Conservation (phyloP, 2,113 vertebrate genomes). For the Onychorhynchus coronatus region DNA sequence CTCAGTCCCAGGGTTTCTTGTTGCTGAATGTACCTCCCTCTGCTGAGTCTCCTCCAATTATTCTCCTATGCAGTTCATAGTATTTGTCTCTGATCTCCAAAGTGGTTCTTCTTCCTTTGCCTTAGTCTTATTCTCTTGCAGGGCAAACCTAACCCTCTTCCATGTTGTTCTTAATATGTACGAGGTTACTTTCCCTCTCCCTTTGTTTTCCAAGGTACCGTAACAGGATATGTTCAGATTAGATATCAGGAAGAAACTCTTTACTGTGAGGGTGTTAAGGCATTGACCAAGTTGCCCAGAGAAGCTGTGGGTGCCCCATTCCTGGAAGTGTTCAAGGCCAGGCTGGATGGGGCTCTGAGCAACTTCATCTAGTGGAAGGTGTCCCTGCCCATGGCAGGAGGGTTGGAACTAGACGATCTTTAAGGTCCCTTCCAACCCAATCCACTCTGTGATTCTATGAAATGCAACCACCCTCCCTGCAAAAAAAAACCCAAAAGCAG, state of each 20-base stretch:
- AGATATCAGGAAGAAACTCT: neutral
- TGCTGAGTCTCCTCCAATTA: neutral
- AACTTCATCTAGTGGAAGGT: neutral
- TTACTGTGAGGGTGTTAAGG: neutral
- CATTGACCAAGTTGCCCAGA: neutral
- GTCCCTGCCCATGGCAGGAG: neutral
- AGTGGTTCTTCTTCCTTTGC: neutral
- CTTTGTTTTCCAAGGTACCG: neutral
- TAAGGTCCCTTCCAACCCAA: neutral
- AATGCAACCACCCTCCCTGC: neutral
- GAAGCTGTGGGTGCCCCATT: neutral
- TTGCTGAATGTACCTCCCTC: neutral
- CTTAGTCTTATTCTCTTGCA: neutral
- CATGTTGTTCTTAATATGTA: neutral
- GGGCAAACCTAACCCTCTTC: neutral
- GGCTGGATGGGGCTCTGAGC: neutral
- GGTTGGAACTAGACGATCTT: neutral
- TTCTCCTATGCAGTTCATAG: neutral
- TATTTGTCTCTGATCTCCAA: neutral
- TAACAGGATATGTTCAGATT: neutral
- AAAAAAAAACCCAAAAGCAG: neutral
- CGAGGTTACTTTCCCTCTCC: neutral
- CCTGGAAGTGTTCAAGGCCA: neutral
- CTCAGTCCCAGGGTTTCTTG: neutral
- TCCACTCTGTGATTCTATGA: neutral